A percentile compares a stretch with the other conserved stretches of the same genome.
Conservation (phyloP, 2,888 invertebrate genomes). For the Lordiphosa andalusiaca region DNA sequence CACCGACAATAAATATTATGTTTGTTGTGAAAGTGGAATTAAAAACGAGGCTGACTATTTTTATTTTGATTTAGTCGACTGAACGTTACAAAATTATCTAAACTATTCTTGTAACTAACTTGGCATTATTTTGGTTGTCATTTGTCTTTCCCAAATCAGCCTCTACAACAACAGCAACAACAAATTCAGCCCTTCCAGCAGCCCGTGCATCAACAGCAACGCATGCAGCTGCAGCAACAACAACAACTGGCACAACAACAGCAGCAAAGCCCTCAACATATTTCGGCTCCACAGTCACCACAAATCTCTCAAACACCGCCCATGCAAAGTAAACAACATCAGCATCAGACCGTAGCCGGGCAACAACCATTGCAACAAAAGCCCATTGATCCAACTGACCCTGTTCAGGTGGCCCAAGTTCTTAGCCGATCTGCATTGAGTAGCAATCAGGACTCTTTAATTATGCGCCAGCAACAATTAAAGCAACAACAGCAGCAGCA, state of each 20-base stretch:
- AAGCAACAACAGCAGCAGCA: constrained; percentile 76
- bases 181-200: constrained; percentile 70
- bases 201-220: constrained; percentile 72
- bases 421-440: constrained; percentile 77
- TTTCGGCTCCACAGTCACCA: constrained; percentile 74
- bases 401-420: constrained; percentile 79
- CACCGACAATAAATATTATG: no score
- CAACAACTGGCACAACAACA: constrained; percentile 57
- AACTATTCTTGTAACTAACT: no score
- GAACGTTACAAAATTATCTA: no score
- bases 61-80: no score
- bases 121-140: neutral
- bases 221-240: constrained; percentile 68
- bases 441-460: constrained; percentile 78
- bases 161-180: constrained; percentile 9
- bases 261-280: constrained; percentile 76
- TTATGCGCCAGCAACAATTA: constrained; percentile 77
- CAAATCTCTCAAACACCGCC: constrained; percentile 73
- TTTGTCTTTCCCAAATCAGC: neutral
- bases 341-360: constrained; percentile 38
- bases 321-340: constrained; percentile 66
- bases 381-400: constrained; percentile 79
- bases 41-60: no score
- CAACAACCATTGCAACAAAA: constrained; percentile 69
- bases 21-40: no score